Evolutionary conservation across 1,140 invertebrate species (phyloP), one percentile per base, ranked within the genome.

Genomic region (Mamestra configurata): DNA sequence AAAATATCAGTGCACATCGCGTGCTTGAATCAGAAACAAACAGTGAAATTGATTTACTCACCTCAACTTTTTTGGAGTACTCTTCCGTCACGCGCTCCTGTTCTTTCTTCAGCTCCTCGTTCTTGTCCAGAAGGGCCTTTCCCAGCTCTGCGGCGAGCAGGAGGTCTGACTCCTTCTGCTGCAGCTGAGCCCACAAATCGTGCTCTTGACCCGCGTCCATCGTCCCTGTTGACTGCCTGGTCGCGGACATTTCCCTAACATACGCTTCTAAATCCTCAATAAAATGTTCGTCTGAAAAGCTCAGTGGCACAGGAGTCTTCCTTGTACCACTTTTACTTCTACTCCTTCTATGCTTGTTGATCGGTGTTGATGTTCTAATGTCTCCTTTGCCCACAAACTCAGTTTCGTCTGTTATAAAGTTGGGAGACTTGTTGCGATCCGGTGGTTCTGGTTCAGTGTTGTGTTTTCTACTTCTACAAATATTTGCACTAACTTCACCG

Each of bases 91-190:
- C 94, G 66, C 96, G 96, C 83, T 99, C 98, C 91, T 98, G 97
- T 88, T 98, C 97, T 80, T 97, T 96, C 80, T 97, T 98, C 68
- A 99, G 95, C 88, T 99, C 98, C 89, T 99, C 98, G 91, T 99
- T 99, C 89, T 98, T 98, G 86, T 99, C 98, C 71, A 99, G 95
- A 59, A 99, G 95, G 0, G 98, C 98, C 93, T 99, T 99, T 22
- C 99, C 99, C 40, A 99, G 95, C 93, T 99, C 98, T 0, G 99
- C 99, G 0, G 99, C 98, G 66, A 99, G 95, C 24, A 98, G 96
- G 11, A 99, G 96, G 90, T 99, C 98, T 80, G 97, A 97, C 88
- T 99, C 98, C 90, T 99, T 99, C 94, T 98, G 98, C 84, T 98
- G 98, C 22, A 99, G 95, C 89, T 98, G 97, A 18, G 97, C 96